Evolutionary conservation across 1,140 invertebrate genomes (phyloP), one percentile per base, ranked within the genome.

Genomic region (Helicorthomorpha holstii): DNA sequence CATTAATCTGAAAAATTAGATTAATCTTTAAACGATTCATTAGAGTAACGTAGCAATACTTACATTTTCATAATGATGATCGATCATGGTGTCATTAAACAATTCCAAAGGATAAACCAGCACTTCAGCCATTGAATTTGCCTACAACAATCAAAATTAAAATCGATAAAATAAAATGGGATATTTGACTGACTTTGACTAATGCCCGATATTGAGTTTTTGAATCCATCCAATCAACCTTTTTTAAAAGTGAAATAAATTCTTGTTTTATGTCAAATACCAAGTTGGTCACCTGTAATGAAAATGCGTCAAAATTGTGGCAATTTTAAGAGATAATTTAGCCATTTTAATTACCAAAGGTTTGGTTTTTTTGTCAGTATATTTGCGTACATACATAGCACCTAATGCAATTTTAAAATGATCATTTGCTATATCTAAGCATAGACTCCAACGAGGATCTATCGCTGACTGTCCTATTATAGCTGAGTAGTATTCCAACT

Each of bases 401-500:
- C 61, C 61, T 3, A 62, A 51, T 10, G 59, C 60, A 46, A 23
- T 19, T 27, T 21, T 48, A 47, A 50, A 80, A 79, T 78, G 81
- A 57, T 75, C 74, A 45, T 78, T 75, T 22, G 80, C 76, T 2
- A 79, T 76, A 56, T 82, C 80, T 12, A 82, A 76, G 59, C 85
- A 88, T 58, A 86, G 81, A 68, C 86, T 85, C 86, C 86, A 90
- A 16, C 85, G 71, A 1, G 83, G 76, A 59, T 83, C 79, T 27
- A 79, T 63, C 57, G 82, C 79, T 0, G 75, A 79, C 57, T 80
- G 81, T 0, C 86, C 86, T 22, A 78, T 82, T 0, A 88, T 62
- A 1, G 76, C 78, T 0, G 81, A 82, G 16, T 76, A 76, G 62
- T 84, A 89, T 34, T 78, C 70, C 27, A 87, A 69, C 59, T 82